Evolutionary conservation across 2,888 invertebrate genomes (phyloP).

Genomic region (Trachelus tabidus): DNA sequence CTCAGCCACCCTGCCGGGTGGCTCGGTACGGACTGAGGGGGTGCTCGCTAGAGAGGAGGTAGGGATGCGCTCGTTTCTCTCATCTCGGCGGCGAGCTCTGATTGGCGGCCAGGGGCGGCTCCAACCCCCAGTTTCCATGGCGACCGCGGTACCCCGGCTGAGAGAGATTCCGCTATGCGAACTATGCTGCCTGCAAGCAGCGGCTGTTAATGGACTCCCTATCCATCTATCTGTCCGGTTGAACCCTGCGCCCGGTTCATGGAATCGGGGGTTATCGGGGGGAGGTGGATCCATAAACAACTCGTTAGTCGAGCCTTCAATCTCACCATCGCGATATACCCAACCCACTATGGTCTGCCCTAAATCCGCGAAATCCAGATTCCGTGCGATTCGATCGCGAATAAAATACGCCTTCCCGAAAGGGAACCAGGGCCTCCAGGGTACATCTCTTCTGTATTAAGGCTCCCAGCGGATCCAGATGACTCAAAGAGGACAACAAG

Average conservation of each 20-base stretch:
- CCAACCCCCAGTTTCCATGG: constrained; percentile 69
- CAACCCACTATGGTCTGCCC: constrained; percentile 1
- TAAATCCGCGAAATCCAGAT: constrained; percentile 2
- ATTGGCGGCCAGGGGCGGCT: constrained; percentile 69
- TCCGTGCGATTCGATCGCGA: neutral
- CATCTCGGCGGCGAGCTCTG: constrained; percentile 67
- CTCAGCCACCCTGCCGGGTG: constrained; percentile 57
- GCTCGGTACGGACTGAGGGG: constrained; percentile 26
- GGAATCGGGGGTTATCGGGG: constrained; percentile 15
- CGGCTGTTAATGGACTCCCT: constrained; percentile 55
- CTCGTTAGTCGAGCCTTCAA: constrained; percentile 61
- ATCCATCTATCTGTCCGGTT: constrained; percentile 16
- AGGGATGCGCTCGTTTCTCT: constrained; percentile 51
- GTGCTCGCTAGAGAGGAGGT: constrained; percentile 23
- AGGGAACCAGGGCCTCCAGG: neutral
- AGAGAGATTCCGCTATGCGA: constrained; percentile 38
- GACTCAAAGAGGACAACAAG: neutral
- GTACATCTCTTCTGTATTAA: neutral
- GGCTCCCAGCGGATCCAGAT: neutral
- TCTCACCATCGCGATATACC: constrained; percentile 41
- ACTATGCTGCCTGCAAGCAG: constrained; percentile 45
- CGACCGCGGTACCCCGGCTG: constrained; percentile 68
- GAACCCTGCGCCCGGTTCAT: neutral
- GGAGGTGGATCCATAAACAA: constrained; percentile 61
- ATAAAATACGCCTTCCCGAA: neutral